Evolutionary conservation across 1,140 invertebrate species (phyloP).

Genomic region (Lethrus apterus): DNA sequence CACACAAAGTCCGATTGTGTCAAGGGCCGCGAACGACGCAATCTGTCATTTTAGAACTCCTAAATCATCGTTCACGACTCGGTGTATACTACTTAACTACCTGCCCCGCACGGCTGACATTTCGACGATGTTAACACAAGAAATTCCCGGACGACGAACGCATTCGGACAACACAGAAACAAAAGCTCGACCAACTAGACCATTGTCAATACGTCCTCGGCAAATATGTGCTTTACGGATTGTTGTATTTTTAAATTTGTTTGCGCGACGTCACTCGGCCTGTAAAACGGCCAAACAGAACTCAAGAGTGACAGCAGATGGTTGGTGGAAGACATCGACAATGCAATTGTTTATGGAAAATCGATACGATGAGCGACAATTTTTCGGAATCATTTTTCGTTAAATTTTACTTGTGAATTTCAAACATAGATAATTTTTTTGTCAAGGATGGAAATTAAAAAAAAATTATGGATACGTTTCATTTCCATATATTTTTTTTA

Average conservation of each 20-base stretch:
- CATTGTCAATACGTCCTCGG: constrained; percentile 32
- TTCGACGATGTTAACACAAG: not conserved
- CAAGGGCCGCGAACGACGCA: not conserved
- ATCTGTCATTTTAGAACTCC: constrained; percentile 1
- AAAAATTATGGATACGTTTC: too few species aligned
- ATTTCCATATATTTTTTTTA: too few species aligned
- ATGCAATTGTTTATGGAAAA: too few species aligned
- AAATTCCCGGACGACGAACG: constrained; percentile 18
- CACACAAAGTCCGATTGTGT: too few species aligned
- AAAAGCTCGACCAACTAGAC: constrained; percentile 26
- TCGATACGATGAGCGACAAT: too few species aligned
- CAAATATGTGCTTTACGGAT: constrained; percentile 37
- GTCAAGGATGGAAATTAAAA: too few species aligned
- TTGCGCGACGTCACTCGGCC: constrained; percentile 34
- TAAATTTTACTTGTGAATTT: too few species aligned
- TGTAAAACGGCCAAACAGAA: constrained; percentile 34
- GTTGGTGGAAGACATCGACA: too few species aligned
- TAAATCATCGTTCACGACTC: not conserved
- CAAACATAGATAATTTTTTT: too few species aligned
- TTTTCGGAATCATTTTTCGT: too few species aligned
- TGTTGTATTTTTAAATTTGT: constrained; percentile 36
- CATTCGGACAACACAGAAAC: constrained; percentile 23
- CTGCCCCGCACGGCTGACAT: not conserved
- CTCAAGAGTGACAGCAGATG: constrained; percentile 23
- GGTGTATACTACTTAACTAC: too few species aligned